These are phyloP conservation scores for Pristis pectinata DNA, from an alignment of 2,797 vertebrate species.

Conservation along the genomic window DNA sequence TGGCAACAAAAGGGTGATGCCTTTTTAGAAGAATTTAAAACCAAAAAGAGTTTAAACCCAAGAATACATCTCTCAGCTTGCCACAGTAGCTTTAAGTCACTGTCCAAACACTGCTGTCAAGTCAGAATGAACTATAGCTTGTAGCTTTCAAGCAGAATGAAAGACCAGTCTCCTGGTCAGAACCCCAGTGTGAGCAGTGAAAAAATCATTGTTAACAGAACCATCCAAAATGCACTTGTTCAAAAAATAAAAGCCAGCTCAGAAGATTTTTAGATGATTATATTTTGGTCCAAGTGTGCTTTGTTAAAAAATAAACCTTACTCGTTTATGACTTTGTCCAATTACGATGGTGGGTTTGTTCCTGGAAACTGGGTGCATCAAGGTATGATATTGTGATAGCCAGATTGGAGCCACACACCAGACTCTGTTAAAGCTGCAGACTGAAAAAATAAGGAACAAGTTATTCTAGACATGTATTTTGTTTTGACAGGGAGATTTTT, in stretches of 20 bases:
- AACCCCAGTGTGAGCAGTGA: neutral
- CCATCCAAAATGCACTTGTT: neutral
- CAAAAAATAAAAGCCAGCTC: neutral
- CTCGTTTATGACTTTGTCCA: neutral
- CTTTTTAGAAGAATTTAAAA: neutral
- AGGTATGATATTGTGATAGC: neutral
- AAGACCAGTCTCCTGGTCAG: neutral
- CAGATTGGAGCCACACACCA: neutral
- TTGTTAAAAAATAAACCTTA: neutral
- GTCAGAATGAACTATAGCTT: neutral
- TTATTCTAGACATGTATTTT: neutral
- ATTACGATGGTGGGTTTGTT: neutral
- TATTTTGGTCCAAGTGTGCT: neutral
- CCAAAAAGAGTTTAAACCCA: neutral
- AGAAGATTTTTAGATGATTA: neutral
- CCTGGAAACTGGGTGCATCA: neutral
- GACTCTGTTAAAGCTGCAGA: neutral
- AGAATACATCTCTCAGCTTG: neutral
- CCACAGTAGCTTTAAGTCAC: neutral
- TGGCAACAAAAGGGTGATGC: neutral
- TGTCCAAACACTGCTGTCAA: neutral
- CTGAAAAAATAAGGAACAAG: neutral
- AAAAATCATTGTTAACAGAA: neutral
- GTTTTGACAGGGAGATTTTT: constrained; percentile 76
- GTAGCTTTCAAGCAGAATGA: neutral